These are phyloP conservation scores for Doryteuthis pealeii DNA, from an alignment of 1,140 invertebrate genomes.

Conservation along the genomic window DNA sequence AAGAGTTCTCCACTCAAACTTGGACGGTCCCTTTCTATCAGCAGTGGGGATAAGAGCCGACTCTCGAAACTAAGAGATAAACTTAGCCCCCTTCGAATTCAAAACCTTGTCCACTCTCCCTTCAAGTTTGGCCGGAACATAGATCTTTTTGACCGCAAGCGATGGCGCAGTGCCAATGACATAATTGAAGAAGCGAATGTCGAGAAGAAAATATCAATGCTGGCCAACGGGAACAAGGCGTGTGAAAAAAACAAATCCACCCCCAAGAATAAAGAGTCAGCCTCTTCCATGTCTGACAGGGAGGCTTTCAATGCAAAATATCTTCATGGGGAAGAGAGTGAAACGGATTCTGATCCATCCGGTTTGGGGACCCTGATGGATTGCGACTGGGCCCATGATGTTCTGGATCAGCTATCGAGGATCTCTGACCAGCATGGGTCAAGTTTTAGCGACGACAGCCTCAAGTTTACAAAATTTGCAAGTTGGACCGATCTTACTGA, in stretches of 20 bases:
- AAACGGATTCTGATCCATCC: not conserved
- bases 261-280: no score
- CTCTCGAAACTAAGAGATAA: not conserved
- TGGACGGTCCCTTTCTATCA: constrained; percentile 15
- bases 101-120: not conserved
- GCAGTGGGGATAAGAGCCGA: not conserved
- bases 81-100: constrained; percentile 3
- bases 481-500: no score
- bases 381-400: not conserved
- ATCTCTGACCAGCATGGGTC: not conserved
- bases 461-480: no score
- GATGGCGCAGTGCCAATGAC: constrained; percentile 17
- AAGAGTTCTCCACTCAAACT: constrained; percentile 29
- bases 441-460: not conserved
- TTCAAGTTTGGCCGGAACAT: constrained; percentile 23
- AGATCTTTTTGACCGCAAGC: constrained; percentile 26
- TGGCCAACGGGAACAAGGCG: no score
- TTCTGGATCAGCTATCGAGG: not conserved
- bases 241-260: no score
- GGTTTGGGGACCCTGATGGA: not conserved
- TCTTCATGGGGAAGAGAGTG: not conserved
- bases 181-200: constrained; percentile 19
- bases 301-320: no score
- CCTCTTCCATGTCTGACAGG: no score
- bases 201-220: no score